Percentiles rank a stretch among this genome's conserved stretches.
Evolutionary conservation across 1,140 invertebrate species (phyloP).

Genomic region (Drosophila subobscura): DNA sequence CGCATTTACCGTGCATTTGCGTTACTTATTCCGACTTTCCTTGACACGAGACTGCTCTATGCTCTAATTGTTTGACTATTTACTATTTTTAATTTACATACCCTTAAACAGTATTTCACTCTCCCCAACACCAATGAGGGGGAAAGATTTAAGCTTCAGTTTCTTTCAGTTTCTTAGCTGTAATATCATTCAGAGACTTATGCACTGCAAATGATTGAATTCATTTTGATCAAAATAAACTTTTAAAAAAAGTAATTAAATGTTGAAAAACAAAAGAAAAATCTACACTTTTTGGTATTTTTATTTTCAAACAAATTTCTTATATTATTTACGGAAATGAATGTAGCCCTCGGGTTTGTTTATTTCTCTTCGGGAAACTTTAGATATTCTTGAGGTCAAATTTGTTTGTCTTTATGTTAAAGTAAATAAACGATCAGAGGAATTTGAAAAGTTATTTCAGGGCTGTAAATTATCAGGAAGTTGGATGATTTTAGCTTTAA

Average conservation of each 20-base stretch:
- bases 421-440: too few species aligned
- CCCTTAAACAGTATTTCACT: conserved; percentile 35
- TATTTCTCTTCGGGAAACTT: too few species aligned
- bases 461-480: too few species aligned
- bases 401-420: too few species aligned
- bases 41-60: conserved; percentile 38
- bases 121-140: conserved; percentile 1
- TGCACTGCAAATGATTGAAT: conserved; percentile 27
- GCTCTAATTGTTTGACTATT: too few species aligned
- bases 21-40: conserved; percentile 29
- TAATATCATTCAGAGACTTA: conserved; percentile 33
- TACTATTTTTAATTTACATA: conserved; percentile 32
- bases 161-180: conserved; percentile 22
- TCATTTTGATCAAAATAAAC: conserved; percentile 34
- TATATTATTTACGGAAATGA: conserved; percentile 14
- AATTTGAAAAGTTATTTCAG: too few species aligned
- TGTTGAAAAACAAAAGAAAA: conserved; percentile 30
- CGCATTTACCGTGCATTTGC: conserved; percentile 14
- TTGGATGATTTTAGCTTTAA: neutral
- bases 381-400: too few species aligned
- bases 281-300: conserved; percentile 46
- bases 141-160: conserved; percentile 12
- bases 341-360: too few species aligned
- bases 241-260: conserved; percentile 34
- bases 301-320: conserved; percentile 47